Base-by-base conservation (phyloP, 2,888 invertebrate species). In the Troilus luridus region DNA sequence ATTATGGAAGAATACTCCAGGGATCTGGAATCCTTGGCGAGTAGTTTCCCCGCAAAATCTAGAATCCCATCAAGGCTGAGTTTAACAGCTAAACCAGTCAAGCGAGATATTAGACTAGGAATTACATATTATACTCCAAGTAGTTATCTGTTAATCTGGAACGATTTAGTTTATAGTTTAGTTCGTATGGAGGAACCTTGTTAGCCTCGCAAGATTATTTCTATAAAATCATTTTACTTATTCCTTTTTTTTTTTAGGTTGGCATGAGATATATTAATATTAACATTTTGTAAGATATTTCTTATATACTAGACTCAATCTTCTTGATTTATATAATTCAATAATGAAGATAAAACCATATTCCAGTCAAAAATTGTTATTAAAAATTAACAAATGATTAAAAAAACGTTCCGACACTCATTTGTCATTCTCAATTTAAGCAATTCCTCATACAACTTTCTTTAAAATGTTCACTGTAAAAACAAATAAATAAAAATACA, bases 41-140 rank as follows among this genome's bases (percentile, higher is more conserved):
- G 72, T 41, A 77, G 14, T 77, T 27, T 21, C 72, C 41, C 72
- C 12, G 72, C 41, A 17, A 77, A 67, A 67, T 12, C 67, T 3
- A 67, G 67, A 12, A 67, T 2, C 72, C 17, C 27, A 1, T 9
- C 27, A 77, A 77, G 72, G 72, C 24, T 41, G 41, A 77, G 27
- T 77, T 77, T 77, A 41, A 17, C 27, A 77, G 41, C 27, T 17
- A 17, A 77, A 77, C 72, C 72, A 77, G 72, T 77, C 41, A 41
- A 77, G 72, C 72, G 72, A 77, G 72, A 17, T 27, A 27, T 77
- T 77, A 41, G 72, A 27, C 72, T 77, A 77, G 24, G 72, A 77
- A 77, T 77, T 77, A 77, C 27, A 41, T 8, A 41, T 77, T 77
- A 77, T 7, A 14, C 27, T 19, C 41, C 17, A 0, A 77, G 27